These are phyloP conservation scores for Scaptomyza pallida DNA, from an alignment of 1,140 invertebrate genomes.

Conservation along the genomic window DNA sequence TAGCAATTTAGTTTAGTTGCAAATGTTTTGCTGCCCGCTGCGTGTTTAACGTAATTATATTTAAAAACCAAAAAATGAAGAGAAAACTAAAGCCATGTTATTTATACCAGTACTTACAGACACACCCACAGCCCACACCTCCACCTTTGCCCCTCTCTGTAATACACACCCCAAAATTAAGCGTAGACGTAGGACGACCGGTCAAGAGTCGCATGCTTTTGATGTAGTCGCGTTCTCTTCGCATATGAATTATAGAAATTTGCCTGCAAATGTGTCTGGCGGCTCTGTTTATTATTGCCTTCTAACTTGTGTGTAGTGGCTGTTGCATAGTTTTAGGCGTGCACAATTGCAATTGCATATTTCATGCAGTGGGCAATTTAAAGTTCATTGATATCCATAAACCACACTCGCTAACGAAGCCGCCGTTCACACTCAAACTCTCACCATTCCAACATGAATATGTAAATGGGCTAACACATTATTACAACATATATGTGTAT, in stretches of 20 bases:
- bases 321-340: constrained; percentile 66
- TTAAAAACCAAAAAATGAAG: constrained; percentile 47
- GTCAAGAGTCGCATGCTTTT: constrained; percentile 56
- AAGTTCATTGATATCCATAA: constrained; percentile 82
- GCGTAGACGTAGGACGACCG: not conserved
- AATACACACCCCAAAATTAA: constrained; percentile 1
- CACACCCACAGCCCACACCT: constrained; percentile 3
- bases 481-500: constrained; percentile 51
- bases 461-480: constrained; percentile 64
- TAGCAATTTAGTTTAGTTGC: constrained; percentile 57
- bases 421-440: constrained; percentile 20
- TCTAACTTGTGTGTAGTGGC: constrained; percentile 6
- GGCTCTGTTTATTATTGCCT: constrained; percentile 62
- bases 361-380: constrained; percentile 72
- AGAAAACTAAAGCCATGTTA: constrained; percentile 56
- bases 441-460: constrained; percentile 23
- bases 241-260: constrained; percentile 48
- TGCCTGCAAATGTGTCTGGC: constrained; percentile 79
- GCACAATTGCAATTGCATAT: constrained; percentile 73
- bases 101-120: constrained; percentile 51
- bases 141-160: constrained; percentile 10
- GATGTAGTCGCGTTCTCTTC: constrained; percentile 37
- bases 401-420: constrained; percentile 56
- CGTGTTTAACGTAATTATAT: constrained; percentile 77
- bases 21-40: constrained; percentile 56